These are phyloP conservation scores for Limnodromus scolopaceus DNA, from an alignment of 2,797 vertebrate genomes.

Conservation along the genomic window DNA sequence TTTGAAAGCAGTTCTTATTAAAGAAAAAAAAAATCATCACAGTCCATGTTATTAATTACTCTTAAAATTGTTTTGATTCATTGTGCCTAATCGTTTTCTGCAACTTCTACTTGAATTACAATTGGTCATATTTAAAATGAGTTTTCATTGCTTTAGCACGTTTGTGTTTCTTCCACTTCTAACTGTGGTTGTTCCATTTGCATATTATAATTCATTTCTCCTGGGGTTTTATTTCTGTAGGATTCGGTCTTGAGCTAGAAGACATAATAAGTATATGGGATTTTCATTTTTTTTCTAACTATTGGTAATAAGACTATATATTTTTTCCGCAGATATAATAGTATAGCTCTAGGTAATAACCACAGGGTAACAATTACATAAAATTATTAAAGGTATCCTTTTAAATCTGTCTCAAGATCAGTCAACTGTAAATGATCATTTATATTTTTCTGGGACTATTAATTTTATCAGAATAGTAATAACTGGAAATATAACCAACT, in stretches of 20 bases:
- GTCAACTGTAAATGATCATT: not conserved
- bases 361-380: not conserved
- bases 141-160: not conserved
- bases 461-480: not conserved
- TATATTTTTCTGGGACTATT: not conserved
- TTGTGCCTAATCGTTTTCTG: not conserved
- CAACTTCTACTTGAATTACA: not conserved
- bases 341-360: not conserved
- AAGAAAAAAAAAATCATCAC: not conserved
- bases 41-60: not conserved
- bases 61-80: not conserved
- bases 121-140: not conserved
- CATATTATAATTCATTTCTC: not conserved
- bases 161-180: not conserved
- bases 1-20: not conserved
- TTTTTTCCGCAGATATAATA: not conserved
- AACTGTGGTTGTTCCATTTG: not conserved
- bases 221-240: not conserved
- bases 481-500: not conserved
- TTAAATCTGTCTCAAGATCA: not conserved
- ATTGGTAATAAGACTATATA: not conserved
- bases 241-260: not conserved
- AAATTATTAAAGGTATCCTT: conserved; percentile 16
- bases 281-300: not conserved
- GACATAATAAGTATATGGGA: not conserved